Evolutionary conservation across 2,888 invertebrate species (phyloP).

Genomic region (Sminthurides aquaticus): DNA sequence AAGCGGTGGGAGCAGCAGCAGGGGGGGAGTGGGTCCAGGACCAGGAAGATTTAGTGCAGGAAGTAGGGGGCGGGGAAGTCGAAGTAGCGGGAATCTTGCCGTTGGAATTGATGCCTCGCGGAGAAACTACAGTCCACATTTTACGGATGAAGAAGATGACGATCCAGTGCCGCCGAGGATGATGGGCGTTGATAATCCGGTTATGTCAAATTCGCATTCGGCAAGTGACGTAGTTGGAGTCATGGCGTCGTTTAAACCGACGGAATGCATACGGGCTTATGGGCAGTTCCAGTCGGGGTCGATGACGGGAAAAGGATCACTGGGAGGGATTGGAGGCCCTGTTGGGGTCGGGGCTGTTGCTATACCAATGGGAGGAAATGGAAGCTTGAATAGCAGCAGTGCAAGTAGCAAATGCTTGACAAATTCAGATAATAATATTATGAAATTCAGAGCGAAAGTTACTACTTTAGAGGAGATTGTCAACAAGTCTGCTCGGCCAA

Average conservation of each 20-base stretch:
- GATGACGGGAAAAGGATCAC: not conserved
- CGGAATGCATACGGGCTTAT: not conserved
- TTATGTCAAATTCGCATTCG: not conserved
- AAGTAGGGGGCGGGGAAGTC: slow-evolving; percentile 5
- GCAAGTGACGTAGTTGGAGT: not conserved
- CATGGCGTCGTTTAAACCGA: not conserved
- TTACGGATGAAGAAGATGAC: slow-evolving; percentile 27
- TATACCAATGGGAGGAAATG: too few relatives aligned
- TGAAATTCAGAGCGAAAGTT: slow-evolving; percentile 40
- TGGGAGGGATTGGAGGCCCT: not conserved
- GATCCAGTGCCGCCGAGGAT: slow-evolving; percentile 13
- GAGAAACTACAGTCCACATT: slow-evolving; percentile 26
- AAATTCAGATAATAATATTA: slow-evolving; percentile 4
- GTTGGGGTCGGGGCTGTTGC: not conserved
- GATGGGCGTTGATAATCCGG: slow-evolving; percentile 22
- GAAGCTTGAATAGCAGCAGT: not conserved
- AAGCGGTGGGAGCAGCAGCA: not conserved
- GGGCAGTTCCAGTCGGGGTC: not conserved
- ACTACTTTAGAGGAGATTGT: slow-evolving; percentile 41
- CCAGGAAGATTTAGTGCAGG: not conserved
- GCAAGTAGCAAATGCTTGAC: too few relatives aligned
- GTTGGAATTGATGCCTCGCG: not conserved
- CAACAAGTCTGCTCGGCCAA: not conserved
- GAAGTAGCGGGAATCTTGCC: slow-evolving; percentile 5
- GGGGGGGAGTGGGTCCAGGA: slow-evolving; percentile 4